Conservation (phyloP, 2,797 vertebrate species). For the Parambassis ranga region DNA sequence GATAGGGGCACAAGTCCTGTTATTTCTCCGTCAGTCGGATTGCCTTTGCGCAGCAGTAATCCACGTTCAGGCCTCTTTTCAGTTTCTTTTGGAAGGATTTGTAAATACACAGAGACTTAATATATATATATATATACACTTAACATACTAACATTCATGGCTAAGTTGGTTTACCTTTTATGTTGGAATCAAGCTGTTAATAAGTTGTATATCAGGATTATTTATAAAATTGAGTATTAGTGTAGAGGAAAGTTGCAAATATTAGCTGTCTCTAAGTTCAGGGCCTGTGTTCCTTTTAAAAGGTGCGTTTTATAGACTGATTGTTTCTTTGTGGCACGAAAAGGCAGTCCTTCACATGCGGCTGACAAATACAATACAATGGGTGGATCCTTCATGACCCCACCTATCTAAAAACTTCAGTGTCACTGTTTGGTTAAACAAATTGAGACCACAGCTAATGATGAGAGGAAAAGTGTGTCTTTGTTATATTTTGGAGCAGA, state of each 20-base stretch:
- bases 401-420: too few species aligned
- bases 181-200: not conserved
- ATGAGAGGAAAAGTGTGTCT: not conserved
- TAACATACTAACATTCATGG: too few species aligned
- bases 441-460: not conserved
- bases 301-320: too few species aligned
- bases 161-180: not conserved
- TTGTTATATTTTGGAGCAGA: not conserved
- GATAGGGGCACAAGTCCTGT: constrained; percentile 14
- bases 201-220: not conserved
- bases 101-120: not conserved
- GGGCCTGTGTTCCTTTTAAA: too few species aligned
- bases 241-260: too few species aligned
- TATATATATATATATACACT: too few species aligned
- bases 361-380: too few species aligned
- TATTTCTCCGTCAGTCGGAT: constrained; percentile 38
- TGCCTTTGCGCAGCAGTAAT: constrained; percentile 15
- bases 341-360: too few species aligned
- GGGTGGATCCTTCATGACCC: too few species aligned
- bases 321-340: too few species aligned
- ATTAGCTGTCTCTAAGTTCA: too few species aligned
- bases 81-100: constrained; percentile 10
- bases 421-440: not conserved
- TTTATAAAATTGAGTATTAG: too few species aligned
- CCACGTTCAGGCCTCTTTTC: constrained; percentile 14